These are phyloP conservation scores for Hymenopus coronatus DNA, from an alignment of 2,888 invertebrate genomes.

Conservation along the genomic window DNA sequence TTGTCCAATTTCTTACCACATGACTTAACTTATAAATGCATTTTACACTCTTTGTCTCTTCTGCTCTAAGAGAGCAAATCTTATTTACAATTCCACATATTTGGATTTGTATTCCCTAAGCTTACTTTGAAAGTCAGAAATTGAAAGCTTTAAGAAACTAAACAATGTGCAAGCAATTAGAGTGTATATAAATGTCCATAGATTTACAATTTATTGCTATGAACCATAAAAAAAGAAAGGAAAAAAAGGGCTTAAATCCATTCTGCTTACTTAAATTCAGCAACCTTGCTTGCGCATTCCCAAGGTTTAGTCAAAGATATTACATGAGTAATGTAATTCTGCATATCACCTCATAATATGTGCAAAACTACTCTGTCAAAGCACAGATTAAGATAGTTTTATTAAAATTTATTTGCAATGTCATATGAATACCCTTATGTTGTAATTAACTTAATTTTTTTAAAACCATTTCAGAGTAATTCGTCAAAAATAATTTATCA, in stretches of 20 bases:
- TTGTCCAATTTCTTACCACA: neutral
- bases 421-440: neutral
- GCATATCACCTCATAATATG: neutral
- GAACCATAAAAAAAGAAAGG: neutral
- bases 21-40: neutral
- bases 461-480: neutral
- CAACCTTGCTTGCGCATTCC: neutral
- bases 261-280: neutral
- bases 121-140: neutral
- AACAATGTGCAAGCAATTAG: neutral
- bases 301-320: neutral
- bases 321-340: neutral
- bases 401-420: neutral
- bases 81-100: neutral
- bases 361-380: neutral
- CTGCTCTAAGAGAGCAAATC: neutral
- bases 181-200: neutral
- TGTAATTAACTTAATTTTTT: neutral
- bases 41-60: neutral
- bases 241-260: neutral
- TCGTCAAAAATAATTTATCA: neutral
- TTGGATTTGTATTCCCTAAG: neutral
- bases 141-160: neutral
- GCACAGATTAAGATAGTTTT: neutral
- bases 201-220: neutral